These are phyloP conservation scores for Boloria selene DNA, from an alignment of 2,888 invertebrate genomes.

Conservation along the genomic window DNA sequence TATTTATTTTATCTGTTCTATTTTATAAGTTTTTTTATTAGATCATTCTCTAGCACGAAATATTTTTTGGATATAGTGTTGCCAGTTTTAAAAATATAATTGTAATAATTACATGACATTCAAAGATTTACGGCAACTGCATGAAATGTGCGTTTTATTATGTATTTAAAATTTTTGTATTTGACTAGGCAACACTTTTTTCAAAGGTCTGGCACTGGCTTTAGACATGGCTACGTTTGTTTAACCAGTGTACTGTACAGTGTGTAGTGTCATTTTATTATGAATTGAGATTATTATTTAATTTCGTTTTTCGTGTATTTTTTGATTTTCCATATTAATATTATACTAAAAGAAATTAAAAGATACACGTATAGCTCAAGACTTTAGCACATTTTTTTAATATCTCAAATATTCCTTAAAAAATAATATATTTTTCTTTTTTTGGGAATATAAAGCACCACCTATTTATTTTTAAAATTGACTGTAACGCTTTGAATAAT, in stretches of 20 bases:
- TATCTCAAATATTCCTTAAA: neutral
- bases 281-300: conserved; percentile 15
- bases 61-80: conserved; percentile 2
- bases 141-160: conserved; percentile 3
- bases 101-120: neutral
- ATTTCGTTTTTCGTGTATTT: conserved; percentile 3
- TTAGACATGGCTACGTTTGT: neutral
- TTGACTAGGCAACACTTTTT: conserved; percentile 2
- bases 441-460: conserved; percentile 17
- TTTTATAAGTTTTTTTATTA: conserved; percentile 20
- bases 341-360: conserved; percentile 1
- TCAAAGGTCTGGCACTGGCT: neutral
- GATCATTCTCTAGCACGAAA: neutral
- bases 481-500: conserved; percentile 56
- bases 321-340: conserved; percentile 8
- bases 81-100: conserved; percentile 8
- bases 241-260: conserved; percentile 2
- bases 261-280: conserved; percentile 2
- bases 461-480: conserved; percentile 40
- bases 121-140: neutral
- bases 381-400: conserved; percentile 2
- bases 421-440: neutral
- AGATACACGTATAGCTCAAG: conserved; percentile 4
- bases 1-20: conserved; percentile 43
- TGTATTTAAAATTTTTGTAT: neutral